These are phyloP conservation scores for Abscondita cerata DNA, from an alignment of 2,888 invertebrate species.

Conservation along the genomic window DNA sequence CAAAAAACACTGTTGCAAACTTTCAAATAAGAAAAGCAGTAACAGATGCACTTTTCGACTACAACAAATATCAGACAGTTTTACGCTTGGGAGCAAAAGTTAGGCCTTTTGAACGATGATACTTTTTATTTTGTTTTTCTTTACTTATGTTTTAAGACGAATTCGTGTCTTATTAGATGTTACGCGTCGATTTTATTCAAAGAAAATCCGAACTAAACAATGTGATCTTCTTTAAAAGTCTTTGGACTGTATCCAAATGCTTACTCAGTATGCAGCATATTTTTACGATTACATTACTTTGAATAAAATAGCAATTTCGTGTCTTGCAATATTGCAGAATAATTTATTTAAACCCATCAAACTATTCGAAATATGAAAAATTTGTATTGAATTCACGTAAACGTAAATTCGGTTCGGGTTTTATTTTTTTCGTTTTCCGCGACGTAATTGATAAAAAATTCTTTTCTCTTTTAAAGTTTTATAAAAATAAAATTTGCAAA, in stretches of 20 bases:
- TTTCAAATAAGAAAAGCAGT: slow-evolving; percentile 24
- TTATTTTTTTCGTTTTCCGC: too few relatives aligned
- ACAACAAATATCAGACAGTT: slow-evolving; percentile 25
- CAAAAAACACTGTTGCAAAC: slow-evolving; percentile 16
- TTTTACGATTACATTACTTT: slow-evolving; percentile 27
- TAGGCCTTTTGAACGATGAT: slow-evolving; percentile 7
- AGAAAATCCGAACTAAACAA: slow-evolving; percentile 32
- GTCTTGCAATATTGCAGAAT: slow-evolving; percentile 22
- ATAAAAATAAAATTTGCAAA: too few relatives aligned
- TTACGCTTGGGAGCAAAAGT: slow-evolving; percentile 24
- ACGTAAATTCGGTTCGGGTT: too few relatives aligned
- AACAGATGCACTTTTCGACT: slow-evolving; percentile 28
- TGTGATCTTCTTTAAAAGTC: slow-evolving; percentile 24
- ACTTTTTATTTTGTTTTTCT: slow-evolving; percentile 7
- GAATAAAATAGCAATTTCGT: slow-evolving; percentile 25
- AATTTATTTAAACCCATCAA: slow-evolving; percentile 19
- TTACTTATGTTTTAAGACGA: slow-evolving; percentile 18
- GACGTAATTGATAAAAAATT: too few relatives aligned
- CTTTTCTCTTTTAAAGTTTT: too few relatives aligned
- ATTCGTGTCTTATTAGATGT: slow-evolving; percentile 19
- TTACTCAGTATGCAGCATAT: slow-evolving; percentile 26
- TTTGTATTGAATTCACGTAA: background rate
- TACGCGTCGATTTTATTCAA: slow-evolving; percentile 29
- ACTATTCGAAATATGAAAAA: background rate
- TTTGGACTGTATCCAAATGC: slow-evolving; percentile 31